Conservation (phyloP, 2,888 invertebrate genomes). For the Phortica okadai region DNA sequence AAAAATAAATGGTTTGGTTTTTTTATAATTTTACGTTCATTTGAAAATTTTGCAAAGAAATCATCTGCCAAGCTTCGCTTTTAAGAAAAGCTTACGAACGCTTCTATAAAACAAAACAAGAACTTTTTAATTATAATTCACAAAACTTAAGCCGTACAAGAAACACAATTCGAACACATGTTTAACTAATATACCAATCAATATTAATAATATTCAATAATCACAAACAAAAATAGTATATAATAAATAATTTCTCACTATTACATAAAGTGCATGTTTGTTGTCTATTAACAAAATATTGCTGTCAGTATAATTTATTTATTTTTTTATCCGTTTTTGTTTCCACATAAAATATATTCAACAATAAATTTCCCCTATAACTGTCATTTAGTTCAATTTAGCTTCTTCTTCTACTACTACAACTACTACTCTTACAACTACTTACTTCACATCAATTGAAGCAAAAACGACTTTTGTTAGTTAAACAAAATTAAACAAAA, state of each 20-base stretch:
- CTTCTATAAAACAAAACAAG: conserved; percentile 44
- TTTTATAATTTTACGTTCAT: conserved; percentile 36
- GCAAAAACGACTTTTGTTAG: not conserved
- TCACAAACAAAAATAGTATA: conserved; percentile 5
- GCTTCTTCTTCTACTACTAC: conserved; percentile 32
- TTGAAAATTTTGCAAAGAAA: conserved; percentile 28
- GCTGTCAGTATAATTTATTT: not conserved
- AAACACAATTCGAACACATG: not conserved
- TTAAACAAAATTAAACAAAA: not conserved
- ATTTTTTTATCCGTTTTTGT: not conserved
- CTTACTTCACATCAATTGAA: not conserved
- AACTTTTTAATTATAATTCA: conserved; percentile 30
- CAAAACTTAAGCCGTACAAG: not conserved
- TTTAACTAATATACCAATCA: not conserved
- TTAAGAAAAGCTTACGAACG: conserved; percentile 59
- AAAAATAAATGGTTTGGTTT: too few relatives aligned
- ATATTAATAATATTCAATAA: conserved; percentile 5
- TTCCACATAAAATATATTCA: not conserved
- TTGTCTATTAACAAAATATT: conserved; percentile 25
- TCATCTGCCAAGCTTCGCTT: conserved; percentile 58
- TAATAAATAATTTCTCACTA: conserved; percentile 2
- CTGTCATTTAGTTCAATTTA: conserved; percentile 47
- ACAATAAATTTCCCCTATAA: conserved; percentile 61
- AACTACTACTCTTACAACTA: conserved; percentile 15
- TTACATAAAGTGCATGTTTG: conserved; percentile 11